These are phyloP conservation scores for Grus americana DNA, from an alignment of 2,113 vertebrate genomes.

Conservation along the genomic window DNA sequence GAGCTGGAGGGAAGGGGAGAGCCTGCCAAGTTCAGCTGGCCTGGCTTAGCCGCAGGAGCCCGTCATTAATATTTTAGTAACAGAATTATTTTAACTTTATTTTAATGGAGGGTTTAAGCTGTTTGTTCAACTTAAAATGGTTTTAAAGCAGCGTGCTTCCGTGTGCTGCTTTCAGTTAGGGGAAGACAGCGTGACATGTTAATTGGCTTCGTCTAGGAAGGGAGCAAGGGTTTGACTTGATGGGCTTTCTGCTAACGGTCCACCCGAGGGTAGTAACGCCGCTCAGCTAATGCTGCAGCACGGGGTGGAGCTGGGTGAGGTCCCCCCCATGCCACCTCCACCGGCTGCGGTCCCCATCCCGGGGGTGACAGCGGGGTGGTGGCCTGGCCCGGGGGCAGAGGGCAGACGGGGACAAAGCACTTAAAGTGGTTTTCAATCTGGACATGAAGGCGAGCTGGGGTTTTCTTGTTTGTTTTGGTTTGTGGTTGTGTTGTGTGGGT, in stretches of 20 bases:
- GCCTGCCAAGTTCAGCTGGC: neutral
- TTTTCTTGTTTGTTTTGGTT: conserved; percentile 25
- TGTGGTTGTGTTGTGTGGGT: neutral
- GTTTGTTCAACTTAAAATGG: neutral
- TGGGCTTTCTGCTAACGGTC: neutral
- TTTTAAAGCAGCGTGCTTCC: neutral
- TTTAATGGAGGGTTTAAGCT: neutral
- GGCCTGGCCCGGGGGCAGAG: neutral
- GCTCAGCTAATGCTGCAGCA: neutral
- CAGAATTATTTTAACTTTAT: conserved; percentile 6
- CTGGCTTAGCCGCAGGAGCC: neutral
- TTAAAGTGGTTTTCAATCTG: neutral
- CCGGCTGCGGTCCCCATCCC: fast-evolving
- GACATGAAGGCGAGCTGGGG: neutral
- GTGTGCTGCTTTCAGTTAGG: neutral
- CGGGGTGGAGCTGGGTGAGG: neutral
- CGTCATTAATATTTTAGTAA: conserved; percentile 3
- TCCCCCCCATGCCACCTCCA: fast-evolving
- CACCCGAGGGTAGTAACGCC: fast-evolving
- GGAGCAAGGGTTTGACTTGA: neutral
- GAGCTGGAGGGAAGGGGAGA: neutral
- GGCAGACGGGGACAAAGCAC: neutral
- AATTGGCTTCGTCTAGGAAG: neutral
- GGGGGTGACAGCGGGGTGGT: fast-evolving
- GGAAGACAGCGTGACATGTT: neutral